Evolutionary conservation across 2,113 vertebrate genomes (phyloP).

Genomic region (Oplegnathus fasciatus): DNA sequence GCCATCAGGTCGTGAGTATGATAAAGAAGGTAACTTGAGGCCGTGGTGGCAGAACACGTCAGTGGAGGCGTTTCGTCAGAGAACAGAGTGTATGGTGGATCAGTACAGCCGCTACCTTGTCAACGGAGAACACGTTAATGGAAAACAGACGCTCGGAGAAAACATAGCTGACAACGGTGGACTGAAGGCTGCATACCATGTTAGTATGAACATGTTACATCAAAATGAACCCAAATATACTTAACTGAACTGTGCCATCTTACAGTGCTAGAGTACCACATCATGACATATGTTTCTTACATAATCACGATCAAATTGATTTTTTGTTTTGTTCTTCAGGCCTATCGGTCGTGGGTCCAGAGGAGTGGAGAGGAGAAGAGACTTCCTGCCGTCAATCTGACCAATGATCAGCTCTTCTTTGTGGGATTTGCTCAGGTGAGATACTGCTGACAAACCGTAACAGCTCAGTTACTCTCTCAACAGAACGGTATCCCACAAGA

Average conservation of each 20-base stretch:
- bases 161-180: constrained; percentile 98
- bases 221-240: background rate
- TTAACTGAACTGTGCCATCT: background rate
- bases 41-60: constrained; percentile 98
- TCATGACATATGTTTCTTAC: background rate
- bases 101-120: constrained; percentile 91
- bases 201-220: constrained; percentile 74
- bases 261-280: background rate
- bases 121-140: constrained; percentile 93
- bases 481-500: background rate
- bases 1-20: constrained; percentile 91
- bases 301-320: no score
- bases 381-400: constrained; percentile 93
- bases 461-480: no score
- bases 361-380: constrained; percentile 91
- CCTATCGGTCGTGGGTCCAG: constrained; percentile 91
- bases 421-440: constrained; percentile 97
- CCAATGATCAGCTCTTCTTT: constrained; percentile 97
- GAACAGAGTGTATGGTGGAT: constrained; percentile 93
- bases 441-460: background rate
- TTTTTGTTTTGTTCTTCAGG: constrained; percentile 84
- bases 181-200: constrained; percentile 95
- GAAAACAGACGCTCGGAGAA: constrained; percentile 95
- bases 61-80: constrained; percentile 91
- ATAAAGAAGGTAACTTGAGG: constrained; percentile 95